Conservation (phyloP, 2,797 vertebrate genomes). For the Lithobates pipiens region DNA sequence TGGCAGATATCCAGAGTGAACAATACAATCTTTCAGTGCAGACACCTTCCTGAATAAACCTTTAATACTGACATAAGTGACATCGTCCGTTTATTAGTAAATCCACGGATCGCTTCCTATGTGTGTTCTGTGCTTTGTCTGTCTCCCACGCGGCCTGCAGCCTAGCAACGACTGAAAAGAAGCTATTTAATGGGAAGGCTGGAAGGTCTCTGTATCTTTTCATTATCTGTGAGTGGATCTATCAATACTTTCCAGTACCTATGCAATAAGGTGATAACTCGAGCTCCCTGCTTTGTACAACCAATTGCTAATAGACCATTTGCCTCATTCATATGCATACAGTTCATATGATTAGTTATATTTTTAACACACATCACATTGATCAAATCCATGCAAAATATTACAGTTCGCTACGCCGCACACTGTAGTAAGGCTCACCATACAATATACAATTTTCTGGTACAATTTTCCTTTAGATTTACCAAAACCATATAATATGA, state of each 20-base stretch:
- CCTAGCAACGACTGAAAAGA: conserved; percentile 54
- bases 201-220: conserved; percentile 18
- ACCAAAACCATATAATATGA: too few relatives aligned
- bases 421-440: too few relatives aligned
- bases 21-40: neutral
- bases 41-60: conserved; percentile 6
- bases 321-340: neutral
- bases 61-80: conserved; percentile 13
- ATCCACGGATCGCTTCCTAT: conserved; percentile 5
- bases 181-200: neutral
- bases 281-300: neutral
- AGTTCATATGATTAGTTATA: neutral
- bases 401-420: too few relatives aligned
- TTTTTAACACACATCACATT: neutral
- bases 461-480: too few relatives aligned
- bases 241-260: conserved; percentile 5
- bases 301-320: neutral
- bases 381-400: too few relatives aligned
- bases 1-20: neutral
- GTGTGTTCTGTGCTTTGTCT: conserved; percentile 18
- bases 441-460: too few relatives aligned
- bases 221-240: conserved; percentile 12
- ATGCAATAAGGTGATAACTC: conserved; percentile 2
- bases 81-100: neutral
- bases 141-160: conserved; percentile 43